Base-by-base conservation (phyloP, 2,888 invertebrate genomes). In the Drosophila meridiana region DNA sequence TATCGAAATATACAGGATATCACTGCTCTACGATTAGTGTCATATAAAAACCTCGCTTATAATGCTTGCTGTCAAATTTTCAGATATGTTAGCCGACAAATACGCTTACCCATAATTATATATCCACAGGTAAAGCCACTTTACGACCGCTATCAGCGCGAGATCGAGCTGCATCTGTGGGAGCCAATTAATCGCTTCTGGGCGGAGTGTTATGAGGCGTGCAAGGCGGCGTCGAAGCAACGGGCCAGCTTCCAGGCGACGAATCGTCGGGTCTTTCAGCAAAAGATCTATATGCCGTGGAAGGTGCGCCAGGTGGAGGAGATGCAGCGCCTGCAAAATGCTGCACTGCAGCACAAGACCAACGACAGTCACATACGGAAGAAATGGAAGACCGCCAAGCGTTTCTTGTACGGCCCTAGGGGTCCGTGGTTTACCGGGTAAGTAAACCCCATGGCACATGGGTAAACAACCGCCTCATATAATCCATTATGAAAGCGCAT, bases 181-280 rank as follows among this genome's bases (percentile, higher is more conserved):
- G 94, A 94, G 83, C 93, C 94, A 7, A 94, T 95, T 84, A 94
- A 94, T 87, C 93, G 93, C 8, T 95, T 94, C 91, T 95, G 95
- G 95, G 94, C 94, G 20, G 94, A 95, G 75, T 95, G 95, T 83
- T 95, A 95, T 78, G 95, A 95, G 82, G 94, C 94, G 1, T 94
- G 95, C 84, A 95, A 95, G 92, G 91, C 93, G 7, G 94, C 94
- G 26, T 93, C 94, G 30, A 95, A 95, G 82, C 94, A 93, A 67
- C 92, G 94, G 11, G 94, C 94, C 76, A 92, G 94, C 59, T 94
- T 94, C 69, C 94, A 94, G 74, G 94, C 94, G 9, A 94, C 95
- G 72, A 94, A 95, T 85, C 94, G 94, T 76, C 93, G 94, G 52
- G 93, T 94, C 80, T 95, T 94, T 82, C 94, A 94, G 94, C 93